Evolutionary conservation across 2,113 vertebrate genomes (phyloP), one percentile per base, ranked within the genome.

Genomic region (Chaenocephalus aceratus): DNA sequence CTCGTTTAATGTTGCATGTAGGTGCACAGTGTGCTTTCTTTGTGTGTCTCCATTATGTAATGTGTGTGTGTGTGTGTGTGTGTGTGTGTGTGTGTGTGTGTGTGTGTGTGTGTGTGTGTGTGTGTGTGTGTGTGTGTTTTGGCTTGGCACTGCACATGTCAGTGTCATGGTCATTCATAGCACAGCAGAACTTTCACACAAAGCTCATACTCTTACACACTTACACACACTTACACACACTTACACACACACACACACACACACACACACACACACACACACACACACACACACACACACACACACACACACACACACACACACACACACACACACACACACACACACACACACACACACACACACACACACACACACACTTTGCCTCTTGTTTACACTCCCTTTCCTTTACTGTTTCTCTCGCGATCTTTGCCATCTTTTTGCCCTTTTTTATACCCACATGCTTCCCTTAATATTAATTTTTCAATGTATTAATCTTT

Each of bases 401-500:
- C 46, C 26, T 69, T 34, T 45, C 23, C 44, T 18, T 34, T n/a
- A 45, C 13, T 4, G 3, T 56, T 65, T 74, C 65, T 66, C 26
- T 30, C 4, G 30, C 3, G 0, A 30, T 4, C 30, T 30, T 30
- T 30, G n/a, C 23, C 5, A 14, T 45, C 18, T 26, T 77, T 45
- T 78, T 18, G 8, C 67, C 18, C 51, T 77, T 74, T 53, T 26
- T 26, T 56, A 48, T 56, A 21, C 59, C 51, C 59, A 11, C 54
- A 8, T 45, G 54, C 34, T 49, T 49, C 45, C 41, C 58, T 70
- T 80, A 36, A 79, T 77, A 57, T 66, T 12, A n/a, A 46, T 71
- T n/a, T 68, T 15, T 21, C 45, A 8, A 3, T 72, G 71, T 60
- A 79, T 74, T 59, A 18, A 78, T 59, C 75, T 62, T 74, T 80